These are phyloP conservation scores for Kryphioiulus occultus DNA, from an alignment of 2,888 invertebrate species.

Conservation along the genomic window DNA sequence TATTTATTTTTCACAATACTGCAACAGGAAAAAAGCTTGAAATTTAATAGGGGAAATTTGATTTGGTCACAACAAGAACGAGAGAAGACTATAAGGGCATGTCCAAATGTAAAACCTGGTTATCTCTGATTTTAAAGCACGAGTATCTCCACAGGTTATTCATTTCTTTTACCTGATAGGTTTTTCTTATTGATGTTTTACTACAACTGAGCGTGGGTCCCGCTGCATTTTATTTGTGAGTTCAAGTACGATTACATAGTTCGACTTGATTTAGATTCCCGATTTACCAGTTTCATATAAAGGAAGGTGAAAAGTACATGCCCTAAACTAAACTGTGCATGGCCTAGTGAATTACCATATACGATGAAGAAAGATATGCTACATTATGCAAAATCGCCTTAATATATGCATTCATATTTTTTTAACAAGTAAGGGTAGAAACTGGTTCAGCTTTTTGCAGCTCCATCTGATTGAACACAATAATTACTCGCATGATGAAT, in stretches of 20 bases:
- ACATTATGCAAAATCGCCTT: background rate
- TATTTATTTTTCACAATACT: background rate
- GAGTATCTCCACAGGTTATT: background rate
- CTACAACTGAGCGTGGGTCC: background rate
- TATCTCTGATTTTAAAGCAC: background rate
- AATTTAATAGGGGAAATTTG: background rate
- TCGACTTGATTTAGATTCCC: background rate
- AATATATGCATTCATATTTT: background rate
- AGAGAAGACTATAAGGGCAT: background rate
- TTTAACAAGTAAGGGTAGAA: background rate
- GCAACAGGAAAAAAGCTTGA: background rate
- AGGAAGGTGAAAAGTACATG: background rate
- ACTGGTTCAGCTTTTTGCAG: constrained; percentile 3
- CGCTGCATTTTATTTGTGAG: background rate
- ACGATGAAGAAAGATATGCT: background rate
- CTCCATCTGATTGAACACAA: background rate
- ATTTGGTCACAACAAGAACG: background rate
- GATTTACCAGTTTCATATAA: background rate
- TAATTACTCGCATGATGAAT: constrained; percentile 2
- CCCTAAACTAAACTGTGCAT: background rate
- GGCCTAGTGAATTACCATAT: background rate
- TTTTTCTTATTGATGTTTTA: background rate
- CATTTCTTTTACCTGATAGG: background rate
- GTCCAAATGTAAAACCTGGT: background rate
- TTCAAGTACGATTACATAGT: background rate